Evolutionary conservation across 1,140 invertebrate genomes (phyloP).

Genomic region (Diabrotica virgifera): DNA sequence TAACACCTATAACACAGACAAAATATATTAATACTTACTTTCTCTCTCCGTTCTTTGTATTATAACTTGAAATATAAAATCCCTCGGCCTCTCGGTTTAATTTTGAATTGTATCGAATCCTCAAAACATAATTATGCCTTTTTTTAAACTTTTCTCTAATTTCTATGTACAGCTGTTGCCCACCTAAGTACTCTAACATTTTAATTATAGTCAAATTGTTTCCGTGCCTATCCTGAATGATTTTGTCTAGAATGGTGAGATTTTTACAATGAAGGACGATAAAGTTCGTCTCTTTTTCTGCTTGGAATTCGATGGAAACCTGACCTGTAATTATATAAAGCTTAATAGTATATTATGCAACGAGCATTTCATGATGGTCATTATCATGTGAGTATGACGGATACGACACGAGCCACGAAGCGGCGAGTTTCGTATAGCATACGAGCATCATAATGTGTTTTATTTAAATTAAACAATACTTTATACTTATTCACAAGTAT

Average conservation of each 20-base stretch:
- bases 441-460: too few relatives aligned
- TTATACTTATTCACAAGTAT: too few relatives aligned
- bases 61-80: constrained; percentile 89
- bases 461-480: too few relatives aligned
- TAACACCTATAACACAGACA: too few relatives aligned
- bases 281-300: constrained; percentile 80
- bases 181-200: constrained; percentile 74
- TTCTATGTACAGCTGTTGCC: constrained; percentile 85
- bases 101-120: constrained; percentile 77
- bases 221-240: constrained; percentile 69
- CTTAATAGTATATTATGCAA: too few relatives aligned
- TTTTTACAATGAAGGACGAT: constrained; percentile 89
- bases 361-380: too few relatives aligned
- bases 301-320: constrained; percentile 79
- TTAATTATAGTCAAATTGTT: constrained; percentile 68
- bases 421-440: too few relatives aligned
- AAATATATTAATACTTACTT: constrained; percentile 65
- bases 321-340: constrained; percentile 58
- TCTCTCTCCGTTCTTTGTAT: constrained; percentile 67
- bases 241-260: constrained; percentile 82
- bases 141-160: constrained; percentile 75
- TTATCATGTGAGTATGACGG: too few relatives aligned
- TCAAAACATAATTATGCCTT: constrained; percentile 79
- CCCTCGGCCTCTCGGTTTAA: constrained; percentile 80
- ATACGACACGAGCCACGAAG: too few relatives aligned